A percentile compares a stretch with the other conserved stretches of the same genome.
Evolutionary conservation across 2,797 vertebrate genomes (phyloP).

Genomic region (Cercopithecus neglectus): DNA sequence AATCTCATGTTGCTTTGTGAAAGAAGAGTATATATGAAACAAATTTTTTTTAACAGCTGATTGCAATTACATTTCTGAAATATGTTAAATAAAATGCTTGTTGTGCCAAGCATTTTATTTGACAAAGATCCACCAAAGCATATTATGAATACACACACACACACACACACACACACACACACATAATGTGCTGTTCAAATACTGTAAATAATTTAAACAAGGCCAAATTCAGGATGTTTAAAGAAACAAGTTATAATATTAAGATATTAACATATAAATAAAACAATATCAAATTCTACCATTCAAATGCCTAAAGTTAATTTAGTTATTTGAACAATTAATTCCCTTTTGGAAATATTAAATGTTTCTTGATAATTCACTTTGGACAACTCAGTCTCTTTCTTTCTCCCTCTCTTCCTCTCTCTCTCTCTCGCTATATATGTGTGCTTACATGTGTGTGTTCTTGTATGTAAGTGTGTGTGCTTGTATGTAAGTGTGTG

Average conservation of each 20-base stretch:
- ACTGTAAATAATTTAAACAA: not conserved
- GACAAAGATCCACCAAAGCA: not conserved
- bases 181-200: not conserved
- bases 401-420: not conserved
- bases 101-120: not conserved
- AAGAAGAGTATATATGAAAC: not conserved
- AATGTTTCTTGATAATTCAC: not conserved
- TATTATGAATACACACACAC: not conserved
- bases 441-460: not conserved
- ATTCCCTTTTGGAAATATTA: not conserved
- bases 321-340: not conserved
- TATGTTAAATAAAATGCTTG: not conserved
- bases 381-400: not conserved
- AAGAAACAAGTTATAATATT: not conserved
- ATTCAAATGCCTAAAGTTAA: not conserved
- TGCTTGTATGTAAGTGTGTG: not conserved
- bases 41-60: not conserved
- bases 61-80: not conserved
- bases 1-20: not conserved
- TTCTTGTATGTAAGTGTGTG: not conserved
- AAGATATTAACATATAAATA: not conserved
- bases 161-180: too few species aligned
- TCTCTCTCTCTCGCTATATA: not conserved
- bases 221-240: not conserved
- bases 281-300: not conserved